These are phyloP conservation scores for Plagiodera versicolora DNA, from an alignment of 2,888 invertebrate species.

Conservation along the genomic window DNA sequence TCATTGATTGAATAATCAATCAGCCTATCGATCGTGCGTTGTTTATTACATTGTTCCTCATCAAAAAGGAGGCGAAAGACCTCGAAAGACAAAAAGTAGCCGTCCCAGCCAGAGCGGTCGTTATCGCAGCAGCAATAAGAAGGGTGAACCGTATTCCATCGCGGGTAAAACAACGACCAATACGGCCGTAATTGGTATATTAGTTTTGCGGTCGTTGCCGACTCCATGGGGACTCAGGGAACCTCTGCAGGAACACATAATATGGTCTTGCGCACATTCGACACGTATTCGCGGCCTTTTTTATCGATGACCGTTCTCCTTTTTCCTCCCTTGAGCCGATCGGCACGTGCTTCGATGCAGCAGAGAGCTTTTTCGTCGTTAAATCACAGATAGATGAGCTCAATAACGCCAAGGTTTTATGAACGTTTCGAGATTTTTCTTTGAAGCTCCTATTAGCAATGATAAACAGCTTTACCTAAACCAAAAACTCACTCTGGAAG, in stretches of 20 bases:
- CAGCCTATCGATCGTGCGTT: too few species aligned
- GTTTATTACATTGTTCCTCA: too few species aligned
- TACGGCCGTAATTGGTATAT: conserved; percentile 54
- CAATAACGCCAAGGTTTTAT: too few species aligned
- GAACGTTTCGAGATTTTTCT: too few species aligned
- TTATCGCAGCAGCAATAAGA: neutral
- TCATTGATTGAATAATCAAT: too few species aligned
- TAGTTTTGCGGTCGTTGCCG: conserved; percentile 55
- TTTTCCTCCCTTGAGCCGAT: neutral
- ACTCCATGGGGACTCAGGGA: conserved; percentile 41
- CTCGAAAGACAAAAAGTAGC: neutral
- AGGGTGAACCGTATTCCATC: conserved; percentile 9
- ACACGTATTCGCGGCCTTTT: conserved; percentile 15
- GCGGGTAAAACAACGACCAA: conserved; percentile 10
- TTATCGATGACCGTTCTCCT: neutral
- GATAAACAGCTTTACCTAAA: too few species aligned
- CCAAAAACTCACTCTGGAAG: too few species aligned
- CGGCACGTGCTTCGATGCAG: neutral
- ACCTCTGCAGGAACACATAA: conserved; percentile 15
- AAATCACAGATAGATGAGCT: neutral
- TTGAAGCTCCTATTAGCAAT: too few species aligned
- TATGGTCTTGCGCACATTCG: conserved; percentile 30
- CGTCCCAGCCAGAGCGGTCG: neutral
- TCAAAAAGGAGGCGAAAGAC: neutral
- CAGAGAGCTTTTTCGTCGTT: neutral